phyloP scores from a whole-genome alignment of 1,140 invertebrate genomes.

The Drosophila santomea region DNA sequence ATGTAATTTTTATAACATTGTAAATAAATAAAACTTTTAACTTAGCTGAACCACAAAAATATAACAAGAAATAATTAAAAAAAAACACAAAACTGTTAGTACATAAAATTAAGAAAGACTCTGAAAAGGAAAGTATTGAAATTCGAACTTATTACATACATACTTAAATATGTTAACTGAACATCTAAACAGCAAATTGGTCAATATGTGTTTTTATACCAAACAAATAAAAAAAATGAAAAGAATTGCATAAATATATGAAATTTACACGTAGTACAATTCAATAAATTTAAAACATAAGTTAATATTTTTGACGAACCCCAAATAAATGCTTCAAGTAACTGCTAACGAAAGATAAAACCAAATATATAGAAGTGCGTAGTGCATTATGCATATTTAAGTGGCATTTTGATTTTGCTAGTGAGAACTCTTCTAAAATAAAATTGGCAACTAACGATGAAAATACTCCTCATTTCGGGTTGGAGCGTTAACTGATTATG shows the following conservation, averaged over 20 bases:
- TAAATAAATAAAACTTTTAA: slow-evolving; percentile 56
- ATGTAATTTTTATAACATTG: slow-evolving; percentile 61
- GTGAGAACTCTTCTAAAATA: slow-evolving; percentile 21
- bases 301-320: slow-evolving; percentile 32
- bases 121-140: slow-evolving; percentile 75
- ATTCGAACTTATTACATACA: slow-evolving; percentile 81
- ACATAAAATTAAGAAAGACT: slow-evolving; percentile 67
- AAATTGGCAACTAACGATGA: slow-evolving; percentile 9
- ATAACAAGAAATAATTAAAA: slow-evolving; percentile 26
- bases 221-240: slow-evolving; percentile 17
- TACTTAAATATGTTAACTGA: slow-evolving; percentile 73
- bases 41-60: slow-evolving; percentile 43
- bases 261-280: slow-evolving; percentile 82
- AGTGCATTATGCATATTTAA: slow-evolving; percentile 58
- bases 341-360: slow-evolving; percentile 41
- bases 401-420: slow-evolving; percentile 55
- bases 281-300: slow-evolving; percentile 66
- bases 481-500: slow-evolving; percentile 10
- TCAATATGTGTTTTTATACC: slow-evolving; percentile 80
- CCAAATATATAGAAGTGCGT: slow-evolving; percentile 44
- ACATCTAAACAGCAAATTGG: slow-evolving; percentile 63
- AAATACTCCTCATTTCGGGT: slow-evolving; percentile 42
- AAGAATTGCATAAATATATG: slow-evolving; percentile 60
- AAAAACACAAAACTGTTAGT: slow-evolving; percentile 48
- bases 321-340: slow-evolving; percentile 58